These are phyloP conservation scores for Sebastes iracundus DNA, from an alignment of 2,797 vertebrate genomes.

Conservation along the genomic window DNA sequence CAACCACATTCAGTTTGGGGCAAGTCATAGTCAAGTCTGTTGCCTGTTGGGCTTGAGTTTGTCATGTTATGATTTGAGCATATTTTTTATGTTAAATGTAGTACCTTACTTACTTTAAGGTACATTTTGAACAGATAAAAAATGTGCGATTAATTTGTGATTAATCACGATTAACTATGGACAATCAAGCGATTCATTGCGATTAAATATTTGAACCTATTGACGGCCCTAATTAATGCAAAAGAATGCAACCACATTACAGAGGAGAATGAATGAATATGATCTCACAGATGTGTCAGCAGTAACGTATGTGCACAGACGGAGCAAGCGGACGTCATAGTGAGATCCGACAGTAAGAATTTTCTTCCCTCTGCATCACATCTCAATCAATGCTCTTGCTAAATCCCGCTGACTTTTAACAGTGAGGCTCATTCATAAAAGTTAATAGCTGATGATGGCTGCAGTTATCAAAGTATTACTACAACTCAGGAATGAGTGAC, in stretches of 20 bases:
- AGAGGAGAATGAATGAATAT: neutral
- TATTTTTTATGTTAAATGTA: too few relatives aligned
- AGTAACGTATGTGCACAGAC: neutral
- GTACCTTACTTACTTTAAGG: too few relatives aligned
- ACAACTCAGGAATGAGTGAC: conserved; percentile 39
- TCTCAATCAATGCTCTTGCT: conserved; percentile 40
- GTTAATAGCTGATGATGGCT: conserved; percentile 51
- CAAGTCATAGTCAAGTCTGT: too few relatives aligned
- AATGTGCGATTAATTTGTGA: too few relatives aligned
- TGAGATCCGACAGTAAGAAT: conserved; percentile 9
- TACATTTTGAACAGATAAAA: too few relatives aligned
- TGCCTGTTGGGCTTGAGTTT: too few relatives aligned
- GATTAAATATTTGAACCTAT: too few relatives aligned
- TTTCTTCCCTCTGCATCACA: conserved; percentile 24
- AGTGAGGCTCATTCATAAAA: conserved; percentile 58
- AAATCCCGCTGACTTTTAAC: conserved; percentile 44
- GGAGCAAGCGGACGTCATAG: neutral
- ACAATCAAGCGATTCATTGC: too few relatives aligned
- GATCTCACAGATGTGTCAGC: conserved; percentile 1
- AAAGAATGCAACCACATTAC: neutral
- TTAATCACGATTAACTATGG: too few relatives aligned
- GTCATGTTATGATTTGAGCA: too few relatives aligned
- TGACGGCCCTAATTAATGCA: too few relatives aligned
- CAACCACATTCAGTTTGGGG: too few relatives aligned
- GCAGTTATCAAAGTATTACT: conserved; percentile 42